phyloP scores from a whole-genome alignment of 1,140 invertebrate genomes.

The Caligus rogercresseyi region DNA sequence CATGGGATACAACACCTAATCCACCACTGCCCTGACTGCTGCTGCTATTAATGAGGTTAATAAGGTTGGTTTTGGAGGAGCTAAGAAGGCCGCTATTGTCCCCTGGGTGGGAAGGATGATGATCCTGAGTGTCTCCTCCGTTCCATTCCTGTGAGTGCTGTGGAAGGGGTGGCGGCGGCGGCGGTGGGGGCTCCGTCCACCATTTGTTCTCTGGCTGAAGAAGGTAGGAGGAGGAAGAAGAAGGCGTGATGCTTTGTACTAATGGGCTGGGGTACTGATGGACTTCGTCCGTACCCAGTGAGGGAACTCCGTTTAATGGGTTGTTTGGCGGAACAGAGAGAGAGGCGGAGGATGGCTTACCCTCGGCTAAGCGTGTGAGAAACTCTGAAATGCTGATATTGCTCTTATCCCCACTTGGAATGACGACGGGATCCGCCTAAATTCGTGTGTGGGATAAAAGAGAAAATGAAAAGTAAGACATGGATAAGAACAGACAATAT shows the following conservation, averaged over 20 bases:
- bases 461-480: background rate
- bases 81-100: too few species aligned
- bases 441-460: background rate
- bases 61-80: too few species aligned
- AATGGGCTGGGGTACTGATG: too few species aligned
- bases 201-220: background rate
- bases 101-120: background rate
- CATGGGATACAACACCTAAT: too few species aligned
- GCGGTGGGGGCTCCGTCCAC: background rate
- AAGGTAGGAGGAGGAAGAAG: background rate
- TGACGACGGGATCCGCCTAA: background rate
- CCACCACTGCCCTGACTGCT: too few species aligned
- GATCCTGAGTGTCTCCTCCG: background rate
- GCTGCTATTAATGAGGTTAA: too few species aligned
- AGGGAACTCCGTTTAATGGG: too few species aligned
- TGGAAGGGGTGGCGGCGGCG: background rate
- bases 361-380: background rate
- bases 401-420: background rate
- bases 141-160: background rate
- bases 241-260: background rate
- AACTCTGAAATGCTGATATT: slow-evolving; percentile 7
- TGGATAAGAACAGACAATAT: background rate
- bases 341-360: background rate
- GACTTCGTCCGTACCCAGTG: too few species aligned
- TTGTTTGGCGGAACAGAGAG: background rate